Evolutionary conservation across 2,888 invertebrate species (phyloP).

Genomic region (Tinea trinotella): DNA sequence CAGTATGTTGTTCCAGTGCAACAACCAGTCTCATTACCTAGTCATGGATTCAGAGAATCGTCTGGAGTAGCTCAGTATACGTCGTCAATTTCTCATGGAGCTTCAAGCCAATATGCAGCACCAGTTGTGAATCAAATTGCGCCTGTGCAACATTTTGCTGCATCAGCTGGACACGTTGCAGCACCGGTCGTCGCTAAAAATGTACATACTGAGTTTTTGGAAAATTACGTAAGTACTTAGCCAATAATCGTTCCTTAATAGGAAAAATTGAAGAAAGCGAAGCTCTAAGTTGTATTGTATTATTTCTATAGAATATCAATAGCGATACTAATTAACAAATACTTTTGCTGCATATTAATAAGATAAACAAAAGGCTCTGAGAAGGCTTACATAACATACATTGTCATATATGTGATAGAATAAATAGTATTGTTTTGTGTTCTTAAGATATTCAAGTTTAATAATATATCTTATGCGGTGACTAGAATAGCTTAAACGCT

Average conservation of each 20-base stretch:
- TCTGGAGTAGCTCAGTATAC: background rate
- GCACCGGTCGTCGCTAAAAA: slow-evolving; percentile 55
- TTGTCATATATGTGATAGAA: background rate
- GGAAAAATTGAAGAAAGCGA: background rate
- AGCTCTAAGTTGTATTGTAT: background rate
- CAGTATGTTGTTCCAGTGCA: slow-evolving; percentile 26
- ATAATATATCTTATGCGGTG: no score
- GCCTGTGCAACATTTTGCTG: slow-evolving; percentile 25
- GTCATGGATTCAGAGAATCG: background rate
- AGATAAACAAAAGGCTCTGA: background rate
- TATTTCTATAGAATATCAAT: background rate
- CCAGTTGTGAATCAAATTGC: slow-evolving; percentile 22
- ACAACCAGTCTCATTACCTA: slow-evolving; percentile 1
- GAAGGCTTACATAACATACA: background rate
- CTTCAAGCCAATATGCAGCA: background rate
- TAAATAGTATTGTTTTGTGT: background rate
- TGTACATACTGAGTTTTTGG: slow-evolving; percentile 73
- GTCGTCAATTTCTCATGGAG: slow-evolving; percentile 5
- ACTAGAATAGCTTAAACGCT: no score
- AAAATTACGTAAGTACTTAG: slow-evolving; percentile 73
- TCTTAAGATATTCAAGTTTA: no score
- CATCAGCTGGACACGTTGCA: slow-evolving; percentile 25
- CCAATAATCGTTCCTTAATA: background rate
- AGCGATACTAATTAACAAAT: background rate
- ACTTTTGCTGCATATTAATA: background rate